These are phyloP conservation scores for Eleginops maclovinus DNA, from an alignment of 2,113 vertebrate species.

Conservation along the genomic window DNA sequence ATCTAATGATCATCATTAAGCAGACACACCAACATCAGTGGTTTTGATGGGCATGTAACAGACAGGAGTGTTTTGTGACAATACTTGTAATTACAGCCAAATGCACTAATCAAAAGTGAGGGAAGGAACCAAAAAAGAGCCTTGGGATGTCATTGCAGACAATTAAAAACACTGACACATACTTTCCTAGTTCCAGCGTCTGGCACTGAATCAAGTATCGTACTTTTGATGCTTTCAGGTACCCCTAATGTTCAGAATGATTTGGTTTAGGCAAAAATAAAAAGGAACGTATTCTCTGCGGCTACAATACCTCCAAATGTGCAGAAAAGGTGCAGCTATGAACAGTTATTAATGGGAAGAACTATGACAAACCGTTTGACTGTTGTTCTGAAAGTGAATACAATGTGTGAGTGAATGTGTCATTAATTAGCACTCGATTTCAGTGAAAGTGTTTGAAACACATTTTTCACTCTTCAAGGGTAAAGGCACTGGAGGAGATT, in stretches of 20 bases:
- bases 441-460: conserved; percentile 25
- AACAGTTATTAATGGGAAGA: conserved; percentile 14
- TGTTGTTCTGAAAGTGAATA: conserved; percentile 8
- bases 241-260: conserved; percentile 36
- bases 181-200: conserved; percentile 41
- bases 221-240: conserved; percentile 54
- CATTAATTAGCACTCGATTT: background rate
- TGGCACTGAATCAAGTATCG: conserved; percentile 34
- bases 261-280: conserved; percentile 44
- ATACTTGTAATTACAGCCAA: conserved; percentile 79
- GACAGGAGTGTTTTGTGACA: conserved; percentile 73
- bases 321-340: conserved; percentile 18
- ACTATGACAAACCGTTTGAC: background rate
- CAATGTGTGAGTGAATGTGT: conserved; percentile 21
- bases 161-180: conserved; percentile 63
- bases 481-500: conserved; percentile 50
- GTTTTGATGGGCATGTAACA: conserved; percentile 70
- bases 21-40: conserved; percentile 69
- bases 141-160: conserved; percentile 54
- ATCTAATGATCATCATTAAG: conserved; percentile 78
- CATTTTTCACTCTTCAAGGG: conserved; percentile 58
- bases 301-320: conserved; percentile 8
- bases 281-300: conserved; percentile 32
- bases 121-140: conserved; percentile 47
- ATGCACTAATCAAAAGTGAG: conserved; percentile 72